These are phyloP conservation scores for Tenrec ecaudatus DNA, from an alignment of 2,113 vertebrate species.

Conservation along the genomic window DNA sequence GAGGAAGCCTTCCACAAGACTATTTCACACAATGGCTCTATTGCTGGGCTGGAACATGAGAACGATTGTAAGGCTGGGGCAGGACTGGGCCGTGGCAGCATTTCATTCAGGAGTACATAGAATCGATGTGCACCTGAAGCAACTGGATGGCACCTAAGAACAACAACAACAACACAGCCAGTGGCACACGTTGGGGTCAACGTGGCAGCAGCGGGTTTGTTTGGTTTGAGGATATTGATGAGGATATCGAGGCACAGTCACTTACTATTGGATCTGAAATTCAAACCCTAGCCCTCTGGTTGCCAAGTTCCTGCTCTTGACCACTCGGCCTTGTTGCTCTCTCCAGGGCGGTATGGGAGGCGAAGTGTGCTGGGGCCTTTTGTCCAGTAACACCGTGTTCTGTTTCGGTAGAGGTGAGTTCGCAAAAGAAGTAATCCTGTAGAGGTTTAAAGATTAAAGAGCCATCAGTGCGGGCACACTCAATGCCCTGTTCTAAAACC, in stretches of 20 bases:
- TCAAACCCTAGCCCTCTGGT: not conserved
- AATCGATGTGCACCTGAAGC: too few species aligned
- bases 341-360: not conserved
- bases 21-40: too few species aligned
- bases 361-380: not conserved
- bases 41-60: too few species aligned
- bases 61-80: too few species aligned
- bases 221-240: not conserved
- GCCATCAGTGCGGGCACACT: not conserved
- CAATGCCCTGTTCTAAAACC: not conserved
- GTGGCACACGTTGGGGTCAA: not conserved
- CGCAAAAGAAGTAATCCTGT: not conserved
- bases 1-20: too few species aligned
- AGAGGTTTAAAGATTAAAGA: slow-evolving; percentile 47
- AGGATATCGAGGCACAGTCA: not conserved
- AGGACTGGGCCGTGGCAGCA: too few species aligned
- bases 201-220: not conserved
- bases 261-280: not conserved
- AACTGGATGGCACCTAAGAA: too few species aligned
- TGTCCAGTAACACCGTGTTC: not conserved
- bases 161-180: too few species aligned
- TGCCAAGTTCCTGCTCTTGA: slow-evolving; percentile 12
- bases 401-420: slow-evolving; percentile 14
- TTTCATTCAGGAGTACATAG: too few species aligned
- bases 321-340: not conserved